Conservation (phyloP, 2,113 vertebrate genomes). For the Saguinus midas region DNA sequence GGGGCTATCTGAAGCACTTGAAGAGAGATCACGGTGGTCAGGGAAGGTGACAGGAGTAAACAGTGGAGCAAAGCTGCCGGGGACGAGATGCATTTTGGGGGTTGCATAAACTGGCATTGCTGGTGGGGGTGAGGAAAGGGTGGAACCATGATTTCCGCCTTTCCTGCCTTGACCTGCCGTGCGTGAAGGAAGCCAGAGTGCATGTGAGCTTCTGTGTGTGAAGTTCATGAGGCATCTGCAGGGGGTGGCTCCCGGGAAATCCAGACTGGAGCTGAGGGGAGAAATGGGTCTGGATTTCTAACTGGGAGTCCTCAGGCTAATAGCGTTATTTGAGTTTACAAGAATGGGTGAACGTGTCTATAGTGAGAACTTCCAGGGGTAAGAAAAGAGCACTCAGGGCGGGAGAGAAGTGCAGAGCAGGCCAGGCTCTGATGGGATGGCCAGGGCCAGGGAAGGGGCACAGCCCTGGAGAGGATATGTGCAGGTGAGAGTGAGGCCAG, state of each 20-base stretch:
- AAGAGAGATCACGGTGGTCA: not conserved
- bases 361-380: not conserved
- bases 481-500: not conserved
- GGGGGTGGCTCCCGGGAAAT: not conserved
- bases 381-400: not conserved
- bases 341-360: not conserved
- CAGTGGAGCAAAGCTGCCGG: not conserved
- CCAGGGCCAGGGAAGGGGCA: too few species aligned
- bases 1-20: not conserved
- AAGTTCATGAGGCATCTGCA: not conserved
- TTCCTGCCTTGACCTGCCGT: not conserved
- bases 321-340: not conserved
- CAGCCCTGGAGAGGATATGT: not conserved
- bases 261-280: not conserved
- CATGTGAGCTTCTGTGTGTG: fast-evolving
- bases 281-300: not conserved
- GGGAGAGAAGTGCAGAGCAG: not conserved
- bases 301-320: not conserved
- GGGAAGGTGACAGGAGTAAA: not conserved
- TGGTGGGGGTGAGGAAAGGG: not conserved
- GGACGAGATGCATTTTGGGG: not conserved
- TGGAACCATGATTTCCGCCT: not conserved
- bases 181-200: not conserved
- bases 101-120: not conserved
- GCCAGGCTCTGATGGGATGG: too few species aligned